Conservation (phyloP, 2,888 invertebrate genomes). For the Nomada ferruginata region DNA sequence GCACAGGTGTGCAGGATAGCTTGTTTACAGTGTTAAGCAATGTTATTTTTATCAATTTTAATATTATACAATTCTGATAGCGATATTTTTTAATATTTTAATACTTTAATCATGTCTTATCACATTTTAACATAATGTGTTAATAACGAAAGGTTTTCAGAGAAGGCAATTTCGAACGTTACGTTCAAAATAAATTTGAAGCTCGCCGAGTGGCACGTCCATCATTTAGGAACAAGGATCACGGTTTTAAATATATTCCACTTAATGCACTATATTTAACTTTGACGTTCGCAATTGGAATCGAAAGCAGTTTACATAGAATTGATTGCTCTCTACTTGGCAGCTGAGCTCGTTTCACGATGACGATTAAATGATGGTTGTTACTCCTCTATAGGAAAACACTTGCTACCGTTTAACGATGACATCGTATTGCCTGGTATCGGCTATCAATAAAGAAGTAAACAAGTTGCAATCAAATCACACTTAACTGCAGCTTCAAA, state of each 20-base stretch:
- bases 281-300: conserved; percentile 17
- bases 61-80: background rate
- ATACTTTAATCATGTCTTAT: no score
- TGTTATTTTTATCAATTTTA: background rate
- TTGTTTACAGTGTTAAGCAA: background rate
- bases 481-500: no score
- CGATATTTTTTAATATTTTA: background rate
- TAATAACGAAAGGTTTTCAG: no score
- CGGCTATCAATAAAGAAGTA: background rate
- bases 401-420: background rate
- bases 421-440: background rate
- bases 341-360: background rate
- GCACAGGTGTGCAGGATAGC: background rate
- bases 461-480: no score
- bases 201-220: background rate
- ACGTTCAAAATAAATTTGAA: conserved; percentile 21
- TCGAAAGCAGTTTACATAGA: conserved; percentile 14
- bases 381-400: background rate
- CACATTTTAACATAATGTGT: no score
- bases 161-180: background rate
- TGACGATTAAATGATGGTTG: background rate
- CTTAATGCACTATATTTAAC: conserved; percentile 47
- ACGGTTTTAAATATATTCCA: conserved; percentile 44
- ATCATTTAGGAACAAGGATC: conserved; percentile 21
- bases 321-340: conserved; percentile 18